phyloP scores from a whole-genome alignment of 2,797 vertebrate species.

The Lophura swinhoii region DNA sequence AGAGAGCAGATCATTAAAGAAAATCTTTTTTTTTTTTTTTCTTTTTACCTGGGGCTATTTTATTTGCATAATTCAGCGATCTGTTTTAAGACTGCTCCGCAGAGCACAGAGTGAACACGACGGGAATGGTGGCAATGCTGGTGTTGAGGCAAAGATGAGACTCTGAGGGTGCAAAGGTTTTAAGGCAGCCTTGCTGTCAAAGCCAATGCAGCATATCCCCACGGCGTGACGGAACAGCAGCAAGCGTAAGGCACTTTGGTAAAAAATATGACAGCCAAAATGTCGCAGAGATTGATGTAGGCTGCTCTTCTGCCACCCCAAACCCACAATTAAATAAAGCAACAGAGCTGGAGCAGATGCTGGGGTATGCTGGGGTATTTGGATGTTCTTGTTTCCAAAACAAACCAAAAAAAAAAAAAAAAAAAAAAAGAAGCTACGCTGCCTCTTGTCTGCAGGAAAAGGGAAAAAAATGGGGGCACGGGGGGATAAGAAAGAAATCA shows the following conservation, averaged over 20 bases:
- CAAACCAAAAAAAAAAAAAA: neutral
- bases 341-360: neutral
- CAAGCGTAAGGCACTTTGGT: neutral
- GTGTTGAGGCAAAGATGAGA: neutral
- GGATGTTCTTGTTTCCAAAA: neutral
- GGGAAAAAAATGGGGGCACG: neutral
- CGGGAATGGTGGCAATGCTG: neutral
- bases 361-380: neutral
- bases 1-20: constrained; percentile 22
- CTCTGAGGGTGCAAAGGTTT: neutral
- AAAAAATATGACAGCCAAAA: neutral
- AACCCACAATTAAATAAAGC: neutral
- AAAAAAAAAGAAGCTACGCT: neutral
- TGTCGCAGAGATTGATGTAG: neutral
- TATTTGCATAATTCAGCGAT: constrained; percentile 1
- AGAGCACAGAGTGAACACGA: neutral
- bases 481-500: constrained; percentile 24
- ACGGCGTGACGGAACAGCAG: neutral
- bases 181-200: neutral
- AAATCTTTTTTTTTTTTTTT: neutral
- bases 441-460: neutral
- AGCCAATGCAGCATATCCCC: neutral
- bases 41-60: neutral
- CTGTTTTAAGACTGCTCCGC: neutral
- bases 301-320: neutral